Percentiles rank a stretch among this genome's conserved stretches.
These are phyloP conservation scores for Acanthoscelides obtectus DNA, from an alignment of 2,888 invertebrate species.

Conservation along the genomic window DNA sequence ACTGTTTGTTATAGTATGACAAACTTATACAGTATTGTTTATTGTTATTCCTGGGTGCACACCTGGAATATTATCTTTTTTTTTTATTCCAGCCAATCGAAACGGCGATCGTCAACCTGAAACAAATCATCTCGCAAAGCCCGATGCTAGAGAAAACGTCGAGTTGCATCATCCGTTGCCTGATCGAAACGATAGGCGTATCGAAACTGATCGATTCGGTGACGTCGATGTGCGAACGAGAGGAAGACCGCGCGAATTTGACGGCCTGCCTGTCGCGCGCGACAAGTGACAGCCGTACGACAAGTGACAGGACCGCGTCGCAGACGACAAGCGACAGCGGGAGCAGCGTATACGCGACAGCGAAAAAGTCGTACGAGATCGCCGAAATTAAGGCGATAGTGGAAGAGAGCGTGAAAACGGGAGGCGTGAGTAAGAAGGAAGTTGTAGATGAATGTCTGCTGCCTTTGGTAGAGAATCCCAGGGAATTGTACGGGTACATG, in stretches of 20 bases:
- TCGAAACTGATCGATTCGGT: conserved; percentile 11
- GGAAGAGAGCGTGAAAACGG: conserved; percentile 18
- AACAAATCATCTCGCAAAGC: neutral
- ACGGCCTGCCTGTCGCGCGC: neutral
- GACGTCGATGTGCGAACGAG: neutral
- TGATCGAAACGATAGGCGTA: conserved; percentile 9
- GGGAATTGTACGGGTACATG: conserved; percentile 23
- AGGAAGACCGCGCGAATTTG: neutral
- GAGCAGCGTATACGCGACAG: neutral
- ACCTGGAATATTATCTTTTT: too few relatives aligned
- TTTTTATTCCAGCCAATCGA: neutral
- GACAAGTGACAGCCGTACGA: too few relatives aligned
- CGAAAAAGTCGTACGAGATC: conserved; percentile 12
- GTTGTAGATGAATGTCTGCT: conserved; percentile 23
- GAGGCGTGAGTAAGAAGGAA: conserved; percentile 19
- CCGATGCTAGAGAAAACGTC: conserved; percentile 16
- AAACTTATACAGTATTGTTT: too few relatives aligned
- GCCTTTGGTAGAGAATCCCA: conserved; percentile 23
- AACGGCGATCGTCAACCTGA: neutral
- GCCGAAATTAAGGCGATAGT: conserved; percentile 21
- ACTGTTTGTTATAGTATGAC: too few relatives aligned
- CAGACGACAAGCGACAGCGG: neutral
- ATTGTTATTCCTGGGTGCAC: too few relatives aligned
- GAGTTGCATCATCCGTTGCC: conserved; percentile 2
- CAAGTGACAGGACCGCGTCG: neutral